These are phyloP conservation scores for Malachius bipustulatus DNA, from an alignment of 2,888 invertebrate species.

Conservation along the genomic window DNA sequence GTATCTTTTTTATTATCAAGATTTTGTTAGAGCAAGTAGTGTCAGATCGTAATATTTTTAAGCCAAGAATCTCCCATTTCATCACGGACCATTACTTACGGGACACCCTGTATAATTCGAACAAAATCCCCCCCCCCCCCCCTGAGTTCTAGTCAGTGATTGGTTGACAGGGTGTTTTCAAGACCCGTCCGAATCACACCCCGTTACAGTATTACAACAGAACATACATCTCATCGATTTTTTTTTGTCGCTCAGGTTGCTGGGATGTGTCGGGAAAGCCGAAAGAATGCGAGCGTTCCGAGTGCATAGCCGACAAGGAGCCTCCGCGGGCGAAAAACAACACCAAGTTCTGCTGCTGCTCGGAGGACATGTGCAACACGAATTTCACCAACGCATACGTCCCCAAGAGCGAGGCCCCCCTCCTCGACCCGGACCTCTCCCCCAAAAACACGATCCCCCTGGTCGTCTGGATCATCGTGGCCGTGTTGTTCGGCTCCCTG, in stretches of 20 bases:
- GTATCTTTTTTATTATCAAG: too few species aligned
- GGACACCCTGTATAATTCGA: too few species aligned
- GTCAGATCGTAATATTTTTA: too few species aligned
- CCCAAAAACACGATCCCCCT: slow-evolving; percentile 22
- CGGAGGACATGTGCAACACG: slow-evolving; percentile 64
- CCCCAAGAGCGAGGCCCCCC: slow-evolving; percentile 29
- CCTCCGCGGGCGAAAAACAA: slow-evolving; percentile 45
- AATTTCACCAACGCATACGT: slow-evolving; percentile 43
- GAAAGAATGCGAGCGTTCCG: slow-evolving; percentile 40
- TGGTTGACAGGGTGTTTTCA: too few species aligned
- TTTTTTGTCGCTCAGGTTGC: slow-evolving; percentile 35
- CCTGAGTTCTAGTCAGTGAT: too few species aligned
- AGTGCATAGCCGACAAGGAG: slow-evolving; percentile 48
- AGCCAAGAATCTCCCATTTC: too few species aligned
- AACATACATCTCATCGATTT: background rate
- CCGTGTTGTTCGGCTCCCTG: slow-evolving; percentile 12
- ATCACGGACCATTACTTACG: too few species aligned
- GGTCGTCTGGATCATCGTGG: slow-evolving; percentile 23
- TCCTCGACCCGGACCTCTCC: slow-evolving; percentile 20
- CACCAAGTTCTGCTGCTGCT: slow-evolving; percentile 76
- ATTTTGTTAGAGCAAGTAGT: too few species aligned
- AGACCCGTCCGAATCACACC: too few species aligned
- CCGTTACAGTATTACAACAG: too few species aligned
- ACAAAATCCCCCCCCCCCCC: too few species aligned
- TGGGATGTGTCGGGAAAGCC: slow-evolving; percentile 44